Evolutionary conservation across 1,140 invertebrate species (phyloP), one percentile per base, ranked within the genome.

Genomic region (Gonatopus flavifemur): DNA sequence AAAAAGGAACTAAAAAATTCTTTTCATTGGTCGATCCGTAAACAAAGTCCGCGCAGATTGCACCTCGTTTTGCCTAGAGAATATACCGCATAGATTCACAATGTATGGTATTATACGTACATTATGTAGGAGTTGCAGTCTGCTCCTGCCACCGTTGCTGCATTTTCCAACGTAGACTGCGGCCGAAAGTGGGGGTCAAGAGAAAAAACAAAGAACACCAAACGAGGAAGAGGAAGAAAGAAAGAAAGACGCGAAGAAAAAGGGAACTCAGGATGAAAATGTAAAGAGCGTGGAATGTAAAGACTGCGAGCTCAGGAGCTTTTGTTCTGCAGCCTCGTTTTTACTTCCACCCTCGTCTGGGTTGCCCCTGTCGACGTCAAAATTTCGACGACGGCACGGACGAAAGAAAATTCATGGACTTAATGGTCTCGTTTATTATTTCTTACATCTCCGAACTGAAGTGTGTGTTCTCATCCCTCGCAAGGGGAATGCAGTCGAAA

Each of bases 351-450:
- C 44, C 46, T 53, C 43, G 45, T 53, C n/a, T n/a, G n/a, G n/a
- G n/a, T n/a, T n/a, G n/a, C n/a, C n/a, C n/a, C n/a, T n/a, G n/a
- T n/a, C n/a, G n/a, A n/a, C n/a, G n/a, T n/a, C n/a, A n/a, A n/a
- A n/a, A n/a, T n/a, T n/a, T n/a, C n/a, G n/a, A n/a, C n/a, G n/a
- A n/a, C n/a, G n/a, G 38, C 35, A 59, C 57, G 61, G n/a, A n/a
- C n/a, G n/a, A n/a, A 60, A 46, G 49, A 64, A 64, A 64, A 61
- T 64, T 57, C 62, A 65, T 62, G 52, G 62, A 54, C 57, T 65
- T 65, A 65, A 65, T 65, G 62, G 62, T 61, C 62, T 65, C 62
- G 57, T 65, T 65, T 65, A 65, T 65, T 65, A 65, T 65, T 65
- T 64, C 62, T 65, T 64, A 64, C 64, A 58, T 49, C 52, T 21